A percentile compares a stretch with the other conserved stretches of the same genome.
Evolutionary conservation across 2,113 vertebrate species (phyloP).

Genomic region (Pangasianodon gigas): DNA sequence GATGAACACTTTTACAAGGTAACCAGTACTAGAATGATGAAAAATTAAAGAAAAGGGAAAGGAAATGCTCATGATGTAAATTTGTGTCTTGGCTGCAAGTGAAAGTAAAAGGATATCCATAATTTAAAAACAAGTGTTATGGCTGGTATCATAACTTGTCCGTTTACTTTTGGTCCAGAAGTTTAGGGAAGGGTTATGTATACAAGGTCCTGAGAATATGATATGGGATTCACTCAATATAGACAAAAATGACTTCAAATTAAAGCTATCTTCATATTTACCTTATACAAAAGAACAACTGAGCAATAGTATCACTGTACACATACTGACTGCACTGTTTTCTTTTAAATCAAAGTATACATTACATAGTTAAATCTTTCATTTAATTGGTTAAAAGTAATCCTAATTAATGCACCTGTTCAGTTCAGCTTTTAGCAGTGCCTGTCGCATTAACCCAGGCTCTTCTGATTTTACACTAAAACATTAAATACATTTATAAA

Average conservation of each 20-base stretch:
- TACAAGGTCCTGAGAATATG: background rate
- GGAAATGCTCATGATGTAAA: background rate
- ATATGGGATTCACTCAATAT: background rate
- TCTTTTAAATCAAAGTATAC: too few species aligned
- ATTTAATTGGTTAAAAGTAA: background rate
- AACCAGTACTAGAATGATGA: background rate
- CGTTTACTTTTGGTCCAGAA: background rate
- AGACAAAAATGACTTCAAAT: background rate
- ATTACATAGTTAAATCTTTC: background rate
- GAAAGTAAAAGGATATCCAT: background rate
- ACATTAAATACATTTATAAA: background rate
- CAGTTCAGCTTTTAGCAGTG: too few species aligned
- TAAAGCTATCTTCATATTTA: background rate
- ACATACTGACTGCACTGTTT: background rate
- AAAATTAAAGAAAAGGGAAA: background rate
- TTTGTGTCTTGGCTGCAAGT: background rate
- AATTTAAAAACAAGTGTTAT: background rate
- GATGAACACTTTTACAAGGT: background rate
- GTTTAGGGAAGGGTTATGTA: background rate
- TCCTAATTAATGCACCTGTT: background rate
- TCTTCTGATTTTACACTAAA: too few species aligned
- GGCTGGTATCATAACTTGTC: background rate
- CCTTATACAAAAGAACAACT: background rate
- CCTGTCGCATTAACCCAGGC: too few species aligned
- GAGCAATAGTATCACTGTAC: background rate